These are phyloP conservation scores for Pimpla rufipes DNA, from an alignment of 2,888 invertebrate species.

Conservation along the genomic window DNA sequence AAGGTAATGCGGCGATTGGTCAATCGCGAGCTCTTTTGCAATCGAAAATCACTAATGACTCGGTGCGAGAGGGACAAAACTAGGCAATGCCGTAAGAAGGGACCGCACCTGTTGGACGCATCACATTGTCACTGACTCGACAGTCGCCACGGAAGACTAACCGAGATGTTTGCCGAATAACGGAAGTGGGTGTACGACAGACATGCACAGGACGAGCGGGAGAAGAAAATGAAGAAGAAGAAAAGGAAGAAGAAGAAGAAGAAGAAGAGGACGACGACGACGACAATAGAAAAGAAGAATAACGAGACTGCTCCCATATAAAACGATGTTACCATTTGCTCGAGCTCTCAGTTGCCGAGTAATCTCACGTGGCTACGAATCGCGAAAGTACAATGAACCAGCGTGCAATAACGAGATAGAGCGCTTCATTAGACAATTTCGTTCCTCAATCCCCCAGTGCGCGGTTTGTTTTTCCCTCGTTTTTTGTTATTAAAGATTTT, in stretches of 20 bases:
- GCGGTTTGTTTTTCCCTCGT: background rate
- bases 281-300: constrained; percentile 69
- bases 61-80: constrained; percentile 27
- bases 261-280: constrained; percentile 60
- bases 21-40: constrained; percentile 41
- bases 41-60: constrained; percentile 34
- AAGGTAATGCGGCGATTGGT: constrained; percentile 46
- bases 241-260: constrained; percentile 50
- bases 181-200: constrained; percentile 59
- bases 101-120: constrained; percentile 55
- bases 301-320: constrained; percentile 76
- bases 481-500: background rate
- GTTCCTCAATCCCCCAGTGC: background rate
- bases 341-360: constrained; percentile 77
- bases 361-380: constrained; percentile 73
- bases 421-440: constrained; percentile 12
- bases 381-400: constrained; percentile 67
- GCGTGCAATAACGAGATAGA: constrained; percentile 8
- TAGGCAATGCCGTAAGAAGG: constrained; percentile 1
- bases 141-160: constrained; percentile 39
- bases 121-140: constrained; percentile 35
- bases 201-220: constrained; percentile 39
- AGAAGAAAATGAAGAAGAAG: constrained; percentile 53
- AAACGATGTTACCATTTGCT: constrained; percentile 80
- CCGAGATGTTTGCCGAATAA: constrained; percentile 53